A percentile compares a stretch with the other conserved stretches of the same genome.
Evolutionary conservation across 2,888 invertebrate species (phyloP).

Genomic region (Alviniconcha strummeri): DNA sequence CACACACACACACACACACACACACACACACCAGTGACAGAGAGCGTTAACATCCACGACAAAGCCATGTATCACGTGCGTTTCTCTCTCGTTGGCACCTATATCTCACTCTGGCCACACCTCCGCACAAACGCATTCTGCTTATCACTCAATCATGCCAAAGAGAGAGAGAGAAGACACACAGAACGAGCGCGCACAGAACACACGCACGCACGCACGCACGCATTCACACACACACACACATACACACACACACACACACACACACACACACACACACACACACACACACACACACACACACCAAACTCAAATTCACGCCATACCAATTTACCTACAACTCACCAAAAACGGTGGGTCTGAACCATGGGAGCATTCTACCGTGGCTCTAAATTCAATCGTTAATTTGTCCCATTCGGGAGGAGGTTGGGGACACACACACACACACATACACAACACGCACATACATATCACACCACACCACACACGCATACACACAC

Average conservation of each 20-base stretch:
- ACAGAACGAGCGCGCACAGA: neutral
- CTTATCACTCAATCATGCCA: too few species aligned
- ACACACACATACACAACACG: neutral
- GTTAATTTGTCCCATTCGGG: neutral
- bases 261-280: conserved; percentile 24
- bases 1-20: neutral
- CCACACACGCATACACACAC: too few species aligned
- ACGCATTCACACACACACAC: conserved; percentile 17
- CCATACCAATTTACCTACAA: neutral
- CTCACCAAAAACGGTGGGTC: neutral
- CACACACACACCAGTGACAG: neutral
- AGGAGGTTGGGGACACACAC: neutral
- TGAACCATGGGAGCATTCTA: too few species aligned
- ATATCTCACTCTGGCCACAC: too few species aligned
- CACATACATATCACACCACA: neutral
- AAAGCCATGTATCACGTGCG: too few species aligned
- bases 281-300: conserved; percentile 21
- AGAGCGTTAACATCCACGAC: too few species aligned
- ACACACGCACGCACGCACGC: conserved; percentile 8
- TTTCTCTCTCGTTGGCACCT: too few species aligned
- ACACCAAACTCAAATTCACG: neutral
- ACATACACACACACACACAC: conserved; percentile 30
- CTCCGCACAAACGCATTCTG: too few species aligned
- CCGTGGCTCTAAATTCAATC: too few species aligned
- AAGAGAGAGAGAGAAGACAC: neutral